Percentiles rank a stretch among this genome's conserved stretches.
phyloP scores from a whole-genome alignment of 2,888 invertebrate genomes.

The Zeuzera pyrina region DNA sequence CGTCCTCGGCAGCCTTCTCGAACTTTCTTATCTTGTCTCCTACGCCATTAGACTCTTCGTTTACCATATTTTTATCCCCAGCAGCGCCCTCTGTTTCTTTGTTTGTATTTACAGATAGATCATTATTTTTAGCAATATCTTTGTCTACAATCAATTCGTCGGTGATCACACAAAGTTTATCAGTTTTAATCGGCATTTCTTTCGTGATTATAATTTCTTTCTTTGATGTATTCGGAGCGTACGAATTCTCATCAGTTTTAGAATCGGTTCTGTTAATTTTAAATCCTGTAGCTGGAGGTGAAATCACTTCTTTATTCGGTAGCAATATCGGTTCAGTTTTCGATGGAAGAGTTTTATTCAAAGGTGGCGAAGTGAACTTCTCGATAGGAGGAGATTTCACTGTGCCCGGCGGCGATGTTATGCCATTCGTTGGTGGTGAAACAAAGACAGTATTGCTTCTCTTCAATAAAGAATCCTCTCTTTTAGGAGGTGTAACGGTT shows the following conservation, averaged over 20 bases:
- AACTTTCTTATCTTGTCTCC: slow-evolving; percentile 65
- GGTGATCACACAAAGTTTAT: not conserved
- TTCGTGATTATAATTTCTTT: slow-evolving; percentile 6
- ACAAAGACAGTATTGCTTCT: slow-evolving; percentile 6
- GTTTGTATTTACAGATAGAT: slow-evolving; percentile 11
- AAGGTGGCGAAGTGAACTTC: slow-evolving; percentile 10
- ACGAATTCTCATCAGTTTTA: slow-evolving; percentile 9
- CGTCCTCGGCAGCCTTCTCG: slow-evolving; percentile 60
- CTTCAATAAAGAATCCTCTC: slow-evolving; percentile 7
- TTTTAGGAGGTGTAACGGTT: slow-evolving; percentile 10
- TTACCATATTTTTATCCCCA: slow-evolving; percentile 14
- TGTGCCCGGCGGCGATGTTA: slow-evolving; percentile 9
- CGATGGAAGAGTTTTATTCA: slow-evolving; percentile 12
- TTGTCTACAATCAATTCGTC: slow-evolving; percentile 8
- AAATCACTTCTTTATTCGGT: slow-evolving; percentile 18
- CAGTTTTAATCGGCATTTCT: slow-evolving; percentile 5
- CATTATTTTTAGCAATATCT: slow-evolving; percentile 9
- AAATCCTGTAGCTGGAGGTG: slow-evolving; percentile 18
- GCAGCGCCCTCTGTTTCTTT: slow-evolving; percentile 11
- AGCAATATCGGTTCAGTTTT: slow-evolving; percentile 15
- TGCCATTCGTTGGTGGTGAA: slow-evolving; percentile 8
- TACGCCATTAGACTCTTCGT: slow-evolving; percentile 56
- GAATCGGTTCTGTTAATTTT: slow-evolving; percentile 6
- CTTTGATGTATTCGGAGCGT: slow-evolving; percentile 9
- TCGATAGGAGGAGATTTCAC: slow-evolving; percentile 6